These are phyloP conservation scores for Watersipora subatra DNA, from an alignment of 1,140 invertebrate species.

Conservation along the genomic window DNA sequence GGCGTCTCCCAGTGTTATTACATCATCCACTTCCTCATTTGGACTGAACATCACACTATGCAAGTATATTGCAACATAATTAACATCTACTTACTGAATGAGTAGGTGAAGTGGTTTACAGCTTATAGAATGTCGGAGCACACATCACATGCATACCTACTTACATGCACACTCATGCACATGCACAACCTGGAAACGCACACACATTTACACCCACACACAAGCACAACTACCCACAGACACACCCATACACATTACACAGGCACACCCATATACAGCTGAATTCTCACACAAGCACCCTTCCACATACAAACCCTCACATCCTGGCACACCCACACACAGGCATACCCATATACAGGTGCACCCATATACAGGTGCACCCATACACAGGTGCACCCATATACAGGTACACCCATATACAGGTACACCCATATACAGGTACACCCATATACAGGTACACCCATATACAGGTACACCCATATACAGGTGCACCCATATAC, in stretches of 20 bases:
- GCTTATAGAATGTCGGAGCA: neutral
- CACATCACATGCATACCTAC: neutral
- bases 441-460: no score
- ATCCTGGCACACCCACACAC: no score
- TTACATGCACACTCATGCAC: neutral
- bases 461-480: no score
- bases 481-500: no score
- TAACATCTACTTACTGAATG: neutral
- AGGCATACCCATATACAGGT: no score
- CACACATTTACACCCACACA: neutral
- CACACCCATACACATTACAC: conserved; percentile 25
- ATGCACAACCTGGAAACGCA: neutral
- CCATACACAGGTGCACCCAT: no score
- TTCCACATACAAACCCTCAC: no score
- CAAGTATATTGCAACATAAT: conserved; percentile 14
- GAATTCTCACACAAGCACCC: no score
- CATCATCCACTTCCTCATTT: conserved; percentile 50
- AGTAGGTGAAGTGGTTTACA: neutral
- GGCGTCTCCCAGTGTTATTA: conserved; percentile 61
- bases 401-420: no score
- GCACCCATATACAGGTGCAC: no score
- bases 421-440: no score
- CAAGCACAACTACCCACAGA: conserved; percentile 10
- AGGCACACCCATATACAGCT: no score
- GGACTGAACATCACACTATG: conserved; percentile 60